Evolutionary conservation across 1,140 invertebrate species (phyloP).

Genomic region (Heliconius congener): DNA sequence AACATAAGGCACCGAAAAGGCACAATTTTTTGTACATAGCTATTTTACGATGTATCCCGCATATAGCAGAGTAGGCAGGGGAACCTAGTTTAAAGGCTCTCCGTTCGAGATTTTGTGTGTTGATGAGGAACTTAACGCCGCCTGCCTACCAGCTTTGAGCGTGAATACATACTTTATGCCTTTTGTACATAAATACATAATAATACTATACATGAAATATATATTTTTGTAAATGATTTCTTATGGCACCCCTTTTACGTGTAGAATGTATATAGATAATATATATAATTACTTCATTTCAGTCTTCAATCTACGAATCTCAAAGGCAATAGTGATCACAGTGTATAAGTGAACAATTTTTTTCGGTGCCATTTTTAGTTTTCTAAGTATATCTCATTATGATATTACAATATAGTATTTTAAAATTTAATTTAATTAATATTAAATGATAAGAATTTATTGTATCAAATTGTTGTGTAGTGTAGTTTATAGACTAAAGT

Average conservation of each 20-base stretch:
- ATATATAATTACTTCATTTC: constrained; percentile 59
- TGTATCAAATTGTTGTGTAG: too few relatives aligned
- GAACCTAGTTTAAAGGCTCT: too few relatives aligned
- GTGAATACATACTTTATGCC: constrained; percentile 7
- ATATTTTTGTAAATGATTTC: constrained; percentile 37
- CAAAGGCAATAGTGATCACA: constrained; percentile 74
- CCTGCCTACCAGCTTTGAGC: too few relatives aligned
- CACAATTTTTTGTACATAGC: constrained; percentile 57
- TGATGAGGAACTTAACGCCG: too few relatives aligned
- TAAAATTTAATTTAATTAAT: not conserved
- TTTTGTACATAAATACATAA: constrained; percentile 38
- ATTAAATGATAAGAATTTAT: not conserved
- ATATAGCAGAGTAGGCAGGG: too few relatives aligned
- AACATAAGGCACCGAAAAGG: constrained; percentile 63
- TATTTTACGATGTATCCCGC: too few relatives aligned
- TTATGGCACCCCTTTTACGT: constrained; percentile 56
- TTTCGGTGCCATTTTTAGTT: constrained; percentile 29
- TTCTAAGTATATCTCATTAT: constrained; percentile 21
- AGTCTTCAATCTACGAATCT: constrained; percentile 78
- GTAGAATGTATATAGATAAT: constrained; percentile 41
- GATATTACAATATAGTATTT: constrained; percentile 22
- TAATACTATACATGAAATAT: constrained; percentile 35
- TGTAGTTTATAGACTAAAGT: too few relatives aligned
- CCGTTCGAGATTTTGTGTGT: too few relatives aligned
- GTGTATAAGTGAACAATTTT: constrained; percentile 43